Base-by-base conservation (phyloP, 2,888 invertebrate species). In the Myopa tessellatipennis region DNA sequence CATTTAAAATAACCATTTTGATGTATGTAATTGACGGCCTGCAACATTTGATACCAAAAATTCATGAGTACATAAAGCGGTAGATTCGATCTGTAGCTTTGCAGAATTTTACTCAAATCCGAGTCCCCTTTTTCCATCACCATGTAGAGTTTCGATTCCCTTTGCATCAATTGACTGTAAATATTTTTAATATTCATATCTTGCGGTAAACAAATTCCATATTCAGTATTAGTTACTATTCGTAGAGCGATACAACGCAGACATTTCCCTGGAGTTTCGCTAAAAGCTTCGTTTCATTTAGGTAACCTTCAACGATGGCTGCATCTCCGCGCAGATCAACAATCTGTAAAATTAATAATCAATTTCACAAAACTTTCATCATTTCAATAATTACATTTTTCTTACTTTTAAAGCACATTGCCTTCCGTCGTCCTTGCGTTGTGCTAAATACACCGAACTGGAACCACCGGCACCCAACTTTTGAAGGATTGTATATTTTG, bases 21-120 rank as follows among this genome's bases (percentile, higher is more conserved):
- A 85, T 99, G 98, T 85, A 99, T 97, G 85, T 96, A 95, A 84
- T 94, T 91, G 5, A 99, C 98, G 50, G 97, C 96, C 78, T 93
- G 92, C 76, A 99, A 90, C 96, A 99, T 98, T 90, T 97, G 95
- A 87, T 94, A 93, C 96, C 98, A 98, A 90, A 96, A 98, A 88
- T 94, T 95, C 81, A 95, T 91, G 76, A 97, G 92, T 86, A 94
- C 93, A 76, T 94, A 93, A n/a, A 94, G 91, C 72, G 95, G 93
- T 77, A 96, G 90, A 79, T 90, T 90, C 77, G 91, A 88, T 87
- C 88, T 87, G 82, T 92, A 91, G 72, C 91, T 91, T 83, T 92
- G 92, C 80, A 97, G 90, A 80, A 96, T 93, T 83, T 93, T 92
- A 67, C 95, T 93, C 80, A 99, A 91, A 90, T 98, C 98, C 10